Evolutionary conservation across 2,888 invertebrate species (phyloP).

Genomic region (Dyspetes luteomarginatus): DNA sequence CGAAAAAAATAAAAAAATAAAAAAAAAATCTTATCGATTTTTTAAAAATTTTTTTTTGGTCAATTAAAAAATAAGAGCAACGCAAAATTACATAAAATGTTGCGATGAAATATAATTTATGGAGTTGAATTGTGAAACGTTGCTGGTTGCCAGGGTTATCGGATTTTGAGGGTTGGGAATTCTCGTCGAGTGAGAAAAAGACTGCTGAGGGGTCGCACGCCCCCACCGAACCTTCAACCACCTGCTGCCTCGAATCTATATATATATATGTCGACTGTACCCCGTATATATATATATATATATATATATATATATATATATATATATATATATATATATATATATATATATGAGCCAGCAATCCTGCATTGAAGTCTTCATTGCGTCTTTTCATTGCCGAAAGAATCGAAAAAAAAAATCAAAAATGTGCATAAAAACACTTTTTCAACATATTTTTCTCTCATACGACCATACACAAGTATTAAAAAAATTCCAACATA

Average conservation of each 20-base stretch:
- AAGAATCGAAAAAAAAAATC: constrained; percentile 44
- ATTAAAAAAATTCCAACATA: constrained; percentile 26
- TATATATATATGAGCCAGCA: too few species aligned
- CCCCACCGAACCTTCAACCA: constrained; percentile 80
- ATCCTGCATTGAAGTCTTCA: constrained; percentile 64
- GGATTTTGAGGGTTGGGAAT: constrained; percentile 26
- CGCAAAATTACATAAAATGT: too few species aligned
- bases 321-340: constrained; percentile 18
- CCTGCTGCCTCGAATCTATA: constrained; percentile 78
- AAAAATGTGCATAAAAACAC: constrained; percentile 49
- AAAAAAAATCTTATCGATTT: background rate
- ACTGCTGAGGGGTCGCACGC: constrained; percentile 67
- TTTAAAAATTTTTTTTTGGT: background rate
- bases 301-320: constrained; percentile 58
- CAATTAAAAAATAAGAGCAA: too few species aligned
- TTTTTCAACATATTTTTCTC: constrained; percentile 48
- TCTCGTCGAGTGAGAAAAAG: constrained; percentile 40
- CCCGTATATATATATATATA: constrained; percentile 1
- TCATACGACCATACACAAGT: constrained; percentile 11
- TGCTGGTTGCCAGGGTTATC: too few species aligned
- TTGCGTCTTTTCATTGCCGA: constrained; percentile 58
- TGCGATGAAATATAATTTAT: too few species aligned
- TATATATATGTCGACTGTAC: constrained; percentile 13
- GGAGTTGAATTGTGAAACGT: too few species aligned
- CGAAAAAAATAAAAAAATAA: background rate